Evolutionary conservation across 2,888 invertebrate species (phyloP), one percentile per base, ranked within the genome.

Genomic region (Epinotia demarniana): DNA sequence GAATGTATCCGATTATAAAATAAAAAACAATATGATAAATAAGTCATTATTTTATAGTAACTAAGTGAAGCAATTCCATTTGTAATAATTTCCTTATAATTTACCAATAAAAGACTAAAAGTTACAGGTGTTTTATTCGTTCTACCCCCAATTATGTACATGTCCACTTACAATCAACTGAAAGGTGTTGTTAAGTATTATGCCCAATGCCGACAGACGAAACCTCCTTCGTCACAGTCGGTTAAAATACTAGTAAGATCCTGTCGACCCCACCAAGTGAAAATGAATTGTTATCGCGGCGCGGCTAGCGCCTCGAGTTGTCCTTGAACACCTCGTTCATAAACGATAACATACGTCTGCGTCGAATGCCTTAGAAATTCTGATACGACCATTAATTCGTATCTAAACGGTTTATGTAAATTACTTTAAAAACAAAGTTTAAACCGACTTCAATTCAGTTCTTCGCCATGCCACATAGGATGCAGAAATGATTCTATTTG

Each of bases 11-110:
- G 43, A 66, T 73, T 66, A 60, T 60, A 61, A 64, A 61, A 49
- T 9, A 39, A 39, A 39, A 39, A 9, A 33, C 6, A 60, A 71
- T 60, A 73, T 75, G 46, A 64, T 75, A 49, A 70, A 79, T 80
- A 81, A 78, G 78, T 80, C 80, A 79, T 79, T 79, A 80, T 78
- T 76, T 79, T 80, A 78, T 75, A 79, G 66, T 78, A 78, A 78
- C 76, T 79, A 77, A 79, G 79, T 76, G 74, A 79, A 80, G 62
- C 63, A 77, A 72, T 77, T 79, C 78, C 77, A 79, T 78, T 77
- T 78, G 73, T 80, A 79, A 71, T 72, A 79, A 79, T 73, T 79
- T 73, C 78, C 70, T 75, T 78, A 79, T 78, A 75, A 80, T 77
- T 79, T 78, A 79, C 75, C 75, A 76, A 79, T 79, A 79, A 76